phyloP scores from a whole-genome alignment of 2,113 vertebrate genomes.

The Scomber colias region DNA sequence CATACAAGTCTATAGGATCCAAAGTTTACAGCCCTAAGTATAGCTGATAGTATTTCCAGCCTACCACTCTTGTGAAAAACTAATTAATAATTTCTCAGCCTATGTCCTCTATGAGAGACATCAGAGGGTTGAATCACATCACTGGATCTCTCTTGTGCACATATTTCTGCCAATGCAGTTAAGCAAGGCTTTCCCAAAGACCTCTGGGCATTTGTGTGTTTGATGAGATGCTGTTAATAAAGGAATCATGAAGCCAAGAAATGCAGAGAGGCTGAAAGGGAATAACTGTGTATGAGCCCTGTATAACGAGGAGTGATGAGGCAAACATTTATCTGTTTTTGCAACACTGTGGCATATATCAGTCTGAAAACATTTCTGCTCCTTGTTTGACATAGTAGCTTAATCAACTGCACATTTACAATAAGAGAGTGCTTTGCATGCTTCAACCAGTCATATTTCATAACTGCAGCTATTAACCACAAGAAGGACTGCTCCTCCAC shows the following conservation, averaged over 20 bases:
- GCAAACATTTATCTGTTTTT: conserved; percentile 24
- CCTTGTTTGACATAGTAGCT: not conserved
- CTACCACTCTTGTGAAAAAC: conserved; percentile 79
- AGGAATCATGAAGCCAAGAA: conserved; percentile 60
- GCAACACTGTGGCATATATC: conserved; percentile 19
- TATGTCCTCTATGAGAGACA: conserved; percentile 82
- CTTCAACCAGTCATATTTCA: conserved; percentile 64
- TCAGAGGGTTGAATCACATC: conserved; percentile 74
- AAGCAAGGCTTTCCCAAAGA: conserved; percentile 75
- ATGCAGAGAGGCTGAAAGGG: conserved; percentile 41
- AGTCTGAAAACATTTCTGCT: not conserved
- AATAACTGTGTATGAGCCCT: conserved; percentile 47
- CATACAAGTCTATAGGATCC: conserved; percentile 52
- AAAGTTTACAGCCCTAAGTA: conserved; percentile 64
- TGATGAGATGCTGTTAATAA: conserved; percentile 79
- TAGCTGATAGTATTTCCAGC: conserved; percentile 77
- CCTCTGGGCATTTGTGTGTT: conserved; percentile 75
- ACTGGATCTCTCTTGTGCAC: conserved; percentile 70
- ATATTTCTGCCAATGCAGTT: conserved; percentile 75
- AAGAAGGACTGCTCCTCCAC: conserved; percentile 42
- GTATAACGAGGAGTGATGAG: conserved; percentile 39
- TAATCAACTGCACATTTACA: conserved; percentile 24
- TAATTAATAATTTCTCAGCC: conserved; percentile 86
- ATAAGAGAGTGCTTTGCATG: conserved; percentile 12
- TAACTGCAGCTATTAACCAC: conserved; percentile 64